A percentile compares a stretch with the other conserved stretches of the same genome.
Conservation (phyloP, 2,797 vertebrate genomes). For the Scyliorhinus canicula region DNA sequence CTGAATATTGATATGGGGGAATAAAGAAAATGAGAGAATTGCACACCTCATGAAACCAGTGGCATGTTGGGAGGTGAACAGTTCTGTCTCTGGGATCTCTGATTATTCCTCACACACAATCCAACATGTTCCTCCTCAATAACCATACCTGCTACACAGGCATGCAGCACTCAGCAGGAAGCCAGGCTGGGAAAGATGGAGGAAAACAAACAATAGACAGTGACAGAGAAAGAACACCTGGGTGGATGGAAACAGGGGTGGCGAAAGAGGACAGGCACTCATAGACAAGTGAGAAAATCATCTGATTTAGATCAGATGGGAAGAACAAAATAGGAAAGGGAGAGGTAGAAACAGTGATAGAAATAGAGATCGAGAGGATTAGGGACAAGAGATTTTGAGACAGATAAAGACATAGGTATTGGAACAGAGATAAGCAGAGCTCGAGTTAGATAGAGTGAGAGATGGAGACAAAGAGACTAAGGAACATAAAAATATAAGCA, state of each 20-base stretch:
- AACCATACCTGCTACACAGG: background rate
- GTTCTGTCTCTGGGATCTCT: background rate
- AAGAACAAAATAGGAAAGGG: background rate
- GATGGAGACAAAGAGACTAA: too few relatives aligned
- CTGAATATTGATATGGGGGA: background rate
- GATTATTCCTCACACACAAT: background rate
- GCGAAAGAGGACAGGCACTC: background rate
- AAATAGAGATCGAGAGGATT: background rate
- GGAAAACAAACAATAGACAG: background rate
- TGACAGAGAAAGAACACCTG: background rate
- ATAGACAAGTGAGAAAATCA: background rate
- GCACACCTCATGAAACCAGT: background rate
- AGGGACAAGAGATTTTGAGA: background rate
- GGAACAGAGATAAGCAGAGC: background rate
- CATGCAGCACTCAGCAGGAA: background rate
- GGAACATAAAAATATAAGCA: too few relatives aligned
- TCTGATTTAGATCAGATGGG: background rate
- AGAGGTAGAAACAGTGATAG: background rate
- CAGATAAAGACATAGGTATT: background rate
- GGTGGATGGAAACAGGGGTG: background rate
- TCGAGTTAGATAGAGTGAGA: background rate
- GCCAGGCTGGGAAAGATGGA: background rate
- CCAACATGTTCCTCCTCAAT: background rate
- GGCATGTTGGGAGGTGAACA: background rate
- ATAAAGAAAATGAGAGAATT: background rate